Evolutionary conservation across 2,113 vertebrate genomes (phyloP).

Genomic region (Chaetura pelagica): DNA sequence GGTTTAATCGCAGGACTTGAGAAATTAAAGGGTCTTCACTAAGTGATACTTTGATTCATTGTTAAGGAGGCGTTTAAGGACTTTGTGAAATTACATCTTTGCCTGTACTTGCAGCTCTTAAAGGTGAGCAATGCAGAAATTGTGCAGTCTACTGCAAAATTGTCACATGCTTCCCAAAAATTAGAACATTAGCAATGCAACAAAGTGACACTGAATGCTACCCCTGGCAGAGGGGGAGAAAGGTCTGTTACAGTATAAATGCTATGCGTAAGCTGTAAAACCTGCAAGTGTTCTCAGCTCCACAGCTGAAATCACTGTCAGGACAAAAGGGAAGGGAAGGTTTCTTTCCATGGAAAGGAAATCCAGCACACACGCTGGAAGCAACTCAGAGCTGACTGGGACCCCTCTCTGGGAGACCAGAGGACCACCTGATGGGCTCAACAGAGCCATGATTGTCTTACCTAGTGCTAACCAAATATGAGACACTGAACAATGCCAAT

Average conservation of each 20-base stretch:
- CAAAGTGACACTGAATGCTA: neutral
- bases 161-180: neutral
- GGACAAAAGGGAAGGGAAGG: neutral
- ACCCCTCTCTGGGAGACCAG: rapidly evolving
- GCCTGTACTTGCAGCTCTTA: neutral
- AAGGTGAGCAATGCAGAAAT: neutral
- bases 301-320: neutral
- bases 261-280: neutral
- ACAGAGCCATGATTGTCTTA: neutral
- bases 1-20: neutral
- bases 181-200: neutral
- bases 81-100: neutral
- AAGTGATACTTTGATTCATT: neutral
- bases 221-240: neutral
- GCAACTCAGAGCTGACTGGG: no score
- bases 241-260: neutral
- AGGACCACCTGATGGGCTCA: rapidly evolving
- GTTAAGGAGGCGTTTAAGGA: neutral
- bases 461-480: neutral
- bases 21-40: neutral
- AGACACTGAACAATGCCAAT: neutral
- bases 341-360: neutral
- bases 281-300: rapidly evolving
- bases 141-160: neutral
- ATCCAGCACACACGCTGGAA: neutral